Base-by-base conservation (phyloP, 2,797 vertebrate genomes). In the Nasua narica region DNA sequence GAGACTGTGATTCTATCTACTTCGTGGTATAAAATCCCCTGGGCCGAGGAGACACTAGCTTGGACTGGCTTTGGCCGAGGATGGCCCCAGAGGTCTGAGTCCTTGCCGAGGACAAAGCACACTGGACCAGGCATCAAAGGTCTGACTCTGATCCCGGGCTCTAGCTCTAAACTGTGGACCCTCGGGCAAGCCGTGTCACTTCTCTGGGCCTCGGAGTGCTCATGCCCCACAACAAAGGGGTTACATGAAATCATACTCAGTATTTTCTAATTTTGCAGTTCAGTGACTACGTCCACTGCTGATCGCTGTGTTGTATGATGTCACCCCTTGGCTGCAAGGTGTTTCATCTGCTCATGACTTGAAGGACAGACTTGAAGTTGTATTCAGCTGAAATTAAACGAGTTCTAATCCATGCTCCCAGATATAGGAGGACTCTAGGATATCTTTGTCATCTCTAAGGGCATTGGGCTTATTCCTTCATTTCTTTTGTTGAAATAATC, bases 401-500 rank as follows among this genome's bases (percentile, higher is more conserved):
- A 60, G 35, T 60, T 88, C 67, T 79, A n/a, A 29, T 56, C 40
- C 56, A 46, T 19, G 23, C 72, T 56, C 7, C 32, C 11, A 78
- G 52, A 56, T 74, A 13, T 9, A 67, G 48, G 56, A 43, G 15
- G 37, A n/a, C 14, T 62, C 62, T 21, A 56, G n/a, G 9, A 21
- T 87, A 46, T 35, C 43, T 91, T 86, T 54, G 77, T 85, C 29
- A 52, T 54, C 23, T 74, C 7, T 72, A 56, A 88, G 78, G 40
- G 27, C 5, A 48, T 23, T 69, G 32, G 46, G 23, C 23, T 88
- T 25, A 35, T 94, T 48, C 67, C 19, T 86, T 87, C 32, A 69
- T 70, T 89, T 83, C 29, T 96, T 90, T 77, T 46, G 40, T 56
- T 84, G 29, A 87, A 90, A 43, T 74, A 78, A 48, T 79, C 27